A percentile compares a stretch with the other conserved stretches of the same genome.
These are phyloP conservation scores for Zapornia atra DNA, from an alignment of 2,113 vertebrate species.

Conservation along the genomic window DNA sequence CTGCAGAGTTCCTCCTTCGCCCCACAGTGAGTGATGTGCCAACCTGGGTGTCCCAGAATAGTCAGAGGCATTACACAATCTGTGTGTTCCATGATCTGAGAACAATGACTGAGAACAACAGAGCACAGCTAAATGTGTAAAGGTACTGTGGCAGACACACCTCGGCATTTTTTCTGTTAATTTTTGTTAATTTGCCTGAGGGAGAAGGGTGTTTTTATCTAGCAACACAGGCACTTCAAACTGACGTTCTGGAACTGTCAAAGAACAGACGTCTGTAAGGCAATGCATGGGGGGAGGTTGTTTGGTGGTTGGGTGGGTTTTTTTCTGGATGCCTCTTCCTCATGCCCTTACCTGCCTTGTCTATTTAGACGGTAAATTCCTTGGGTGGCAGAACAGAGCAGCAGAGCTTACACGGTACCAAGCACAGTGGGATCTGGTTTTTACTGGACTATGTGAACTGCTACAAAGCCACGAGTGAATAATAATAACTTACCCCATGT, in stretches of 20 bases:
- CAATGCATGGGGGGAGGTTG: not conserved
- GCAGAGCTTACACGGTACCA: not conserved
- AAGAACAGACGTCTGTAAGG: not conserved
- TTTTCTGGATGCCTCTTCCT: not conserved
- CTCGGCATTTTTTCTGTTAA: constrained; percentile 12
- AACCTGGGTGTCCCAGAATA: constrained; percentile 42
- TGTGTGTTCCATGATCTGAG: not conserved
- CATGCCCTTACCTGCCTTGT: not conserved
- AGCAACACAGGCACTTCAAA: constrained; percentile 36
- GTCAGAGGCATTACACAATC: constrained; percentile 19
- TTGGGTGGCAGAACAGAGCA: not conserved
- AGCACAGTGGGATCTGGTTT: not conserved
- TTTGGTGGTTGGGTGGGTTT: rapidly evolving
- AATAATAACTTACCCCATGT: not conserved
- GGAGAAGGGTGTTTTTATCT: constrained; percentile 13
- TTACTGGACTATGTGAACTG: not conserved
- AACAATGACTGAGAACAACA: constrained; percentile 46
- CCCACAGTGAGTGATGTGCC: not conserved
- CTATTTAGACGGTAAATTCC: not conserved
- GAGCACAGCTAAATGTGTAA: not conserved
- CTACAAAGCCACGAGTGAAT: not conserved
- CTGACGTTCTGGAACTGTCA: not conserved
- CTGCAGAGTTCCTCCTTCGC: not conserved
- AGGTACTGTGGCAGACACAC: constrained; percentile 37
- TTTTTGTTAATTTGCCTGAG: constrained; percentile 34